Percentiles rank a stretch among this genome's conserved stretches.
Conservation (phyloP, 92 coral and sea anemone genomes). For the Anthopleura xanthogrammica region DNA sequence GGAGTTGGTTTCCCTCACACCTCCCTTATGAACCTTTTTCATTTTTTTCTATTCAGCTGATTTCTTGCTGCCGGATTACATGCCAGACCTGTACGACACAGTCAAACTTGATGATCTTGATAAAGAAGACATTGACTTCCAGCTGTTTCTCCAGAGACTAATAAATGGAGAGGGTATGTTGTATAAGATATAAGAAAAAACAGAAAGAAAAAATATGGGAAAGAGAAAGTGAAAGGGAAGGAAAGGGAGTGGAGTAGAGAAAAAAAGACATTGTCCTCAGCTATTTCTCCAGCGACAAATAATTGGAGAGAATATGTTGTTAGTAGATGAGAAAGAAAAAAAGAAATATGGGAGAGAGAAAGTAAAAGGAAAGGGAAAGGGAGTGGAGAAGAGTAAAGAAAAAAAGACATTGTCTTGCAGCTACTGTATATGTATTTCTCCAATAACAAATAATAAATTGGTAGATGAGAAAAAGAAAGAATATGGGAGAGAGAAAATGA, state of each 20-base stretch:
- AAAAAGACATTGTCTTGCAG: no score
- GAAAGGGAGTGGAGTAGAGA: neutral
- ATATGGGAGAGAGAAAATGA: neutral
- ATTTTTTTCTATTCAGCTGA: conserved; percentile 37
- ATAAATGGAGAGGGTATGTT: conserved; percentile 54
- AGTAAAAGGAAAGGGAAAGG: neutral
- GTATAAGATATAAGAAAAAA: no score
- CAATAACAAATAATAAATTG: no score
- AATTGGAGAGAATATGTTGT: no score
- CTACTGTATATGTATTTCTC: no score
- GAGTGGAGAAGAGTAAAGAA: no score
- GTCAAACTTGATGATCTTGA: conserved; percentile 80
- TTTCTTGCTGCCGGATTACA: conserved; percentile 79
- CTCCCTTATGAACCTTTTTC: neutral
- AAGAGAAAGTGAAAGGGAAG: neutral
- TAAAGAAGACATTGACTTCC: conserved; percentile 88
- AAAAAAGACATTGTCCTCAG: no score
- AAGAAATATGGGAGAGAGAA: no score
- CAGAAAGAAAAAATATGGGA: neutral
- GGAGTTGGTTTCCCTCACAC: no score
- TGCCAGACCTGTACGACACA: conserved; percentile 84
- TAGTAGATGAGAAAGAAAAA: no score
- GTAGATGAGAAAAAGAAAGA: neutral
- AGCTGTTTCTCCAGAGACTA: conserved; percentile 85
- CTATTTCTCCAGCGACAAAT: no score